Conservation (phyloP, 2,113 vertebrate species). For the Cyphomyrus discorhynchus region DNA sequence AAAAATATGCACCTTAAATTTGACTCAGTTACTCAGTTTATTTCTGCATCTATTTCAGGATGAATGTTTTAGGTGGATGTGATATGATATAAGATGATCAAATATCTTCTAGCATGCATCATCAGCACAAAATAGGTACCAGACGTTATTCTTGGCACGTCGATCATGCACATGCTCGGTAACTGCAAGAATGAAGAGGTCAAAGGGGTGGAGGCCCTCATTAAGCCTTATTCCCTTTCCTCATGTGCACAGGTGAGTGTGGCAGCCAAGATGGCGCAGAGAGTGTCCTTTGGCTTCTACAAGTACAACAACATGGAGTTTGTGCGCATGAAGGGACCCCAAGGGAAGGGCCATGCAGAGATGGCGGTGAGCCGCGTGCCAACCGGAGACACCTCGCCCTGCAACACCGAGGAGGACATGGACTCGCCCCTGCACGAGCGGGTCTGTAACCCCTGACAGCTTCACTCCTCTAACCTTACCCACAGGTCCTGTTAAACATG, state of each 20-base stretch:
- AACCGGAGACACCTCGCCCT: constrained; percentile 88
- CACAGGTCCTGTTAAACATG: background rate
- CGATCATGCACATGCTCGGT: background rate
- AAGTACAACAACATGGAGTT: constrained; percentile 99
- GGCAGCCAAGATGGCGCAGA: constrained; percentile 96
- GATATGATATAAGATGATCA: background rate
- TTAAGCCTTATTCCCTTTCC: background rate
- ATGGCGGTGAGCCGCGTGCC: constrained; percentile 95
- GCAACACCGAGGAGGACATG: constrained; percentile 84
- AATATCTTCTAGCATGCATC: background rate
- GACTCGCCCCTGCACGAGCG: constrained; percentile 81
- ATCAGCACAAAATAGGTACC: background rate
- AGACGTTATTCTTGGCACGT: background rate
- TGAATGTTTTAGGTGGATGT: background rate
- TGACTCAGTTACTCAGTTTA: background rate
- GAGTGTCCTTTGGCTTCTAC: constrained; percentile 96
- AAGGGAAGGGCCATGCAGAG: constrained; percentile 95
- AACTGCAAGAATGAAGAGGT: background rate
- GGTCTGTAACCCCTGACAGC: constrained; percentile 58
- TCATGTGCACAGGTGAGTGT: constrained; percentile 76
- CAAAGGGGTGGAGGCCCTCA: background rate
- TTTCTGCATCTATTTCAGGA: background rate
- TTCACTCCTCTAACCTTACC: background rate
- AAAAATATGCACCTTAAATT: background rate
- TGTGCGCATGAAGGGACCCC: constrained; percentile 96